phyloP scores from a whole-genome alignment of 1,140 invertebrate genomes.

The Drosophila sp. region DNA sequence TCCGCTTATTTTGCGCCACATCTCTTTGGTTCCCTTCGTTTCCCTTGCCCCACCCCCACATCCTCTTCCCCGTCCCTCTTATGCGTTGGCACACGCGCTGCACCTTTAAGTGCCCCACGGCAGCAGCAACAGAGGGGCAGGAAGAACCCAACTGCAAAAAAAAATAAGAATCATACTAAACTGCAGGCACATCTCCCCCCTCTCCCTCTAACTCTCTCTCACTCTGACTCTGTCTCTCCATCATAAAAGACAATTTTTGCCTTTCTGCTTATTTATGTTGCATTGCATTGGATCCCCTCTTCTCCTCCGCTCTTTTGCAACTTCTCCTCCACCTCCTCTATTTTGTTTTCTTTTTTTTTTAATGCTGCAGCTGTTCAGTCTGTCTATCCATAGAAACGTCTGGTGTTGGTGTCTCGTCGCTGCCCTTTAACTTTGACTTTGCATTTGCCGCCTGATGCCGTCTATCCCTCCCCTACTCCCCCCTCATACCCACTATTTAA shows the following conservation, averaged over 20 bases:
- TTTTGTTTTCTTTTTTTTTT: background rate
- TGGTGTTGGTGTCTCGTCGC: slow-evolving; percentile 72
- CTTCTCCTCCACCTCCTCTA: background rate
- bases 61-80: slow-evolving; percentile 16
- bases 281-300: slow-evolving; percentile 49
- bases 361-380: slow-evolving; percentile 33
- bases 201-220: slow-evolving; percentile 5
- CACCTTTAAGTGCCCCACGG: slow-evolving; percentile 72
- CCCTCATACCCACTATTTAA: slow-evolving; percentile 15
- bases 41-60: background rate
- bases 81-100: slow-evolving; percentile 78
- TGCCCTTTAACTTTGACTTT: slow-evolving; percentile 67
- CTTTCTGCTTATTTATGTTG: slow-evolving; percentile 75
- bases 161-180: slow-evolving; percentile 34
- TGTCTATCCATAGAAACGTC: slow-evolving; percentile 12
- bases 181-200: slow-evolving; percentile 17
- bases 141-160: slow-evolving; percentile 39
- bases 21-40: slow-evolving; percentile 19
- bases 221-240: slow-evolving; percentile 18
- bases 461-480: slow-evolving; percentile 36
- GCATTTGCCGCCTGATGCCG: slow-evolving; percentile 51
- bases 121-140: slow-evolving; percentile 31
- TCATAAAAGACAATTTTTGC: slow-evolving; percentile 78
- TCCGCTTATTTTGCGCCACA: slow-evolving; percentile 72
- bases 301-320: slow-evolving; percentile 1